Conservation (phyloP, 2,888 invertebrate genomes). For the Platerodrilus igneus region DNA sequence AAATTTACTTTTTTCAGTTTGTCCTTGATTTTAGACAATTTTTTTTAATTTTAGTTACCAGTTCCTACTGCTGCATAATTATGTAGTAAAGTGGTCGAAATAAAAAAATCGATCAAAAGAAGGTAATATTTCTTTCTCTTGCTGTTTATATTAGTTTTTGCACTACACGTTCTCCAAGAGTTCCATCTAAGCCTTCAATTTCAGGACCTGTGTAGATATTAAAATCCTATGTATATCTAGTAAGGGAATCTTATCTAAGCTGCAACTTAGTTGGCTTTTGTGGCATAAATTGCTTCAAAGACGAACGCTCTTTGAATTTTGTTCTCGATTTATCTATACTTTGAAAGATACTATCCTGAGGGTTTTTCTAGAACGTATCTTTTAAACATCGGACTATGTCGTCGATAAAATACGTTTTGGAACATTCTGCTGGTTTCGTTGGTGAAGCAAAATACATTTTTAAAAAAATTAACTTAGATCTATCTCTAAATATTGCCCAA, state of each 20-base stretch:
- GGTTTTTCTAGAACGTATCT: slow-evolving; percentile 7
- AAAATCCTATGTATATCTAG: slow-evolving; percentile 9
- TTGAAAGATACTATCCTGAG: slow-evolving; percentile 11
- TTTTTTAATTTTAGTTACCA: slow-evolving; percentile 18
- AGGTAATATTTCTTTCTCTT: slow-evolving; percentile 16
- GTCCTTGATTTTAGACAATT: slow-evolving; percentile 20
- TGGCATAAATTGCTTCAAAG: slow-evolving; percentile 12
- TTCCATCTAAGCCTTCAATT: slow-evolving; percentile 14
- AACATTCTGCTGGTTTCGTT: slow-evolving; percentile 11
- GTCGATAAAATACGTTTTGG: slow-evolving; percentile 11
- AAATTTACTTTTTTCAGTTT: slow-evolving; percentile 26
- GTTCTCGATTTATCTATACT: slow-evolving; percentile 12
- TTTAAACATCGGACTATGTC: slow-evolving; percentile 9
- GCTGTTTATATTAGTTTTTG: slow-evolving; percentile 24
- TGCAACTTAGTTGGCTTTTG: neutral
- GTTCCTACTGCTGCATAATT: slow-evolving; percentile 20
- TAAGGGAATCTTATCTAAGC: slow-evolving; percentile 4
- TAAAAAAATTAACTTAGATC: slow-evolving; percentile 9
- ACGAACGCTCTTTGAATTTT: slow-evolving; percentile 12
- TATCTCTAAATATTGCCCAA: slow-evolving; percentile 12
- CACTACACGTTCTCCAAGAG: slow-evolving; percentile 28
- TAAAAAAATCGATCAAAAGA: slow-evolving; percentile 25
- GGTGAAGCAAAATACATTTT: slow-evolving; percentile 13
- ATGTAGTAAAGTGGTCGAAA: slow-evolving; percentile 24
- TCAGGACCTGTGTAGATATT: slow-evolving; percentile 22